phyloP scores from a whole-genome alignment of 2,797 vertebrate species.

The Hyperoplus lanceolatus region DNA sequence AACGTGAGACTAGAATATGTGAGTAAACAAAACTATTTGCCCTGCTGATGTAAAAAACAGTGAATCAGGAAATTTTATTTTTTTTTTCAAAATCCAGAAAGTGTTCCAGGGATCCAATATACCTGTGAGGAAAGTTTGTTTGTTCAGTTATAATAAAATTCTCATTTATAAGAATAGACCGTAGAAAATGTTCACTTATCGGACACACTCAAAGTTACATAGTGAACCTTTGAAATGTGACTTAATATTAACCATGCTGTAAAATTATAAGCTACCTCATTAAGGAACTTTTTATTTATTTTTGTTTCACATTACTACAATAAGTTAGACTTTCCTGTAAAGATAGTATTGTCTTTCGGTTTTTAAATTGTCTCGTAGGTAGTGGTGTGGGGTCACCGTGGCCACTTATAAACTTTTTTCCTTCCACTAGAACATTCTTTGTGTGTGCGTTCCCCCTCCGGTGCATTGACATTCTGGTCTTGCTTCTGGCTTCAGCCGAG shows the following conservation, averaged over 20 bases:
- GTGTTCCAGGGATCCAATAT: no score
- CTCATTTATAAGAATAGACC: no score
- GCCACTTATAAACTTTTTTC: constrained; percentile 80
- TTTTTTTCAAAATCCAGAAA: no score
- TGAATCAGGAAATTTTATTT: no score
- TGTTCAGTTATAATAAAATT: no score
- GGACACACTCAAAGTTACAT: no score
- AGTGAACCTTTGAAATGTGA: no score
- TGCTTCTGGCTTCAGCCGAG: constrained; percentile 84
- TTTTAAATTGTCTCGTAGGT: constrained; percentile 49
- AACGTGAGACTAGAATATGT: neutral
- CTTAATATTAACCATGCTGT: neutral
- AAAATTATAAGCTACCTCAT: neutral
- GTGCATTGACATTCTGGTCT: constrained; percentile 88
- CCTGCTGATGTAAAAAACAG: no score
- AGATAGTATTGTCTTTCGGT: constrained; percentile 28
- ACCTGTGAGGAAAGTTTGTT: no score
- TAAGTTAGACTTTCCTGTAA: neutral
- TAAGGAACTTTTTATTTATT: neutral
- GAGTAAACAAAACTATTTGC: neutral
- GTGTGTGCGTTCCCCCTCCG: constrained; percentile 70
- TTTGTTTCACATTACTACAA: no score
- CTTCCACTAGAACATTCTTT: constrained; percentile 75
- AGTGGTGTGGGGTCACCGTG: constrained; percentile 63
- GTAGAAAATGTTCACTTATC: no score